Percentiles rank a stretch among this genome's conserved stretches.
Evolutionary conservation across 2,888 invertebrate genomes (phyloP).

Genomic region (Timema podura): DNA sequence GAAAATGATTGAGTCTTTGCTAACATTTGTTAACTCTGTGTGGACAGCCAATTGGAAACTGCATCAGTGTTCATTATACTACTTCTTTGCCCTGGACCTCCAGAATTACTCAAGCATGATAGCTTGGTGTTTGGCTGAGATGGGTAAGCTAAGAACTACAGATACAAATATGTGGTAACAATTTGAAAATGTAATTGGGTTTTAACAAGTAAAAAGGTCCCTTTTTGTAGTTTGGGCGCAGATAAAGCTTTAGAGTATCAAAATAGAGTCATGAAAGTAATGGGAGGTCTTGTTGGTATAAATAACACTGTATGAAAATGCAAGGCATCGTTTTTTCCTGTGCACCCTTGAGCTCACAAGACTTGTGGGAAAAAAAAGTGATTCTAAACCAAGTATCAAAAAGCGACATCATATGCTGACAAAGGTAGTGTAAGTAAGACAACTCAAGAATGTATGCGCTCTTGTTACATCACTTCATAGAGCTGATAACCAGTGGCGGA

Average conservation of each 20-base stretch:
- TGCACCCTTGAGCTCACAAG: not conserved
- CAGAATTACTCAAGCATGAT: not conserved
- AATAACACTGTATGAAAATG: conserved; percentile 5
- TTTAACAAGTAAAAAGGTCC: not conserved
- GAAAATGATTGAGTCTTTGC: conserved; percentile 8
- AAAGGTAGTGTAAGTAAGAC: not conserved
- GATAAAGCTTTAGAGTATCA: conserved; percentile 3
- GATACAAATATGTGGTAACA: conserved; percentile 1
- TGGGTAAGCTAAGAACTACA: conserved; percentile 7
- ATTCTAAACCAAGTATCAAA: not conserved
- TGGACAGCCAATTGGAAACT: conserved; percentile 1
- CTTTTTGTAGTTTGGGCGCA: conserved; percentile 10
- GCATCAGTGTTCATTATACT: conserved; percentile 5
- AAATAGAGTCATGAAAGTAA: conserved; percentile 5
- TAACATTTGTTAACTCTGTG: conserved; percentile 4
- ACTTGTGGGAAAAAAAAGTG: not conserved
- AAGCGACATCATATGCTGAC: conserved; percentile 1
- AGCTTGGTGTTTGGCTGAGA: conserved; percentile 5
- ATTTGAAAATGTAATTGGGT: conserved; percentile 6
- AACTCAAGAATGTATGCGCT: not conserved
- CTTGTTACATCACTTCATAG: conserved; percentile 7
- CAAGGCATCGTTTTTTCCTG: conserved; percentile 1
- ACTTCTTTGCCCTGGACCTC: conserved; percentile 2
- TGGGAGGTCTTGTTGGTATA: not conserved
- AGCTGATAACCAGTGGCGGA: not conserved